These are phyloP conservation scores for Dicentrarchus labrax DNA, from an alignment of 2,113 vertebrate genomes.

Conservation along the genomic window DNA sequence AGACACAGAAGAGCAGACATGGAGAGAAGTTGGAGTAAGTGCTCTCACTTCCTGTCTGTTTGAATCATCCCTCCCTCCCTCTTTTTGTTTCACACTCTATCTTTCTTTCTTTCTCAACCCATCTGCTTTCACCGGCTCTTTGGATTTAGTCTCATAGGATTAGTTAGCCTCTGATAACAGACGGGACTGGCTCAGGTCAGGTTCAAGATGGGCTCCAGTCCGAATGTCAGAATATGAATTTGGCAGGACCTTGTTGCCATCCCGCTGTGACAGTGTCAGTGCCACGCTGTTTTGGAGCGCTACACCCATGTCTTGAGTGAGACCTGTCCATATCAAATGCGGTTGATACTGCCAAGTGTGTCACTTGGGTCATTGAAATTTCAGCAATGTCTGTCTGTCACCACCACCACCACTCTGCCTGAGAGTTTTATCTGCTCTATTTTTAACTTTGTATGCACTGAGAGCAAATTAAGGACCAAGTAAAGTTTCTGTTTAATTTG, in stretches of 20 bases:
- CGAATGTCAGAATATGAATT: constrained; percentile 1
- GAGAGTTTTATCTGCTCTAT: constrained; percentile 1
- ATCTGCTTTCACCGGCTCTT: constrained; percentile 19
- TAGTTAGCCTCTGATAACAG: neutral
- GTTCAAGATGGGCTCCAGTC: constrained; percentile 13
- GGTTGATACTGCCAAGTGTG: constrained; percentile 15
- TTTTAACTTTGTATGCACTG: neutral
- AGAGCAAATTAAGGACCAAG: too few species aligned
- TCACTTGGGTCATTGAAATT: constrained; percentile 10
- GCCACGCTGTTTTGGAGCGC: constrained; percentile 6
- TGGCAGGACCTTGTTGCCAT: constrained; percentile 1
- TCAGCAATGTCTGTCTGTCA: constrained; percentile 4
- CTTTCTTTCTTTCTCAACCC: constrained; percentile 13
- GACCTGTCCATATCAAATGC: constrained; percentile 16
- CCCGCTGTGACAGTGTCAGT: neutral
- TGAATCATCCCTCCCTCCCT: constrained; percentile 27
- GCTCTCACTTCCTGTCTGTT: constrained; percentile 46
- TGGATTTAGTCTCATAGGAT: constrained; percentile 7
- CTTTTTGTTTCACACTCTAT: constrained; percentile 12
- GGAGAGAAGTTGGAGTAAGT: constrained; percentile 53
- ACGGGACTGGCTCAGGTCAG: constrained; percentile 5
- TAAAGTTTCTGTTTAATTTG: neutral
- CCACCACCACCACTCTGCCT: neutral
- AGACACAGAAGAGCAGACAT: constrained; percentile 52
- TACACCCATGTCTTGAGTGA: neutral